Evolutionary conservation across 2,888 invertebrate genomes (phyloP), one percentile per base, ranked within the genome.

Genomic region (Plebejus anna): DNA sequence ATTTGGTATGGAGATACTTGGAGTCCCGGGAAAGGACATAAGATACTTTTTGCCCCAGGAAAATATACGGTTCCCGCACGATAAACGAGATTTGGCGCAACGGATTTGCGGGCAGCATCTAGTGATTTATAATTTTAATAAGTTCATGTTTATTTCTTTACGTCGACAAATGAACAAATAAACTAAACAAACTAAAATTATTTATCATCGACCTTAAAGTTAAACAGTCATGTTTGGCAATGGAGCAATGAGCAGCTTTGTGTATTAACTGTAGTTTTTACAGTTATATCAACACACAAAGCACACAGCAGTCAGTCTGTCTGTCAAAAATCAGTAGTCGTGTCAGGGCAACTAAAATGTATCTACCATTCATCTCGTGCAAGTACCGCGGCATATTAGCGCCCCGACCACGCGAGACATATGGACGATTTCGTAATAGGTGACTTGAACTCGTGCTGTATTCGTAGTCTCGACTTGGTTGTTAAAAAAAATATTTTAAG

Each of bases 401-500:
- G 47, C 55, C 55, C 51, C 57, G 76, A 11, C 22, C 55, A 51
- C 81, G 51, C 80, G 85, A 84, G 85, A 86, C 85, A 83, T 87
- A 86, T 86, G 87, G 82, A 84, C 84, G 86, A 88, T 91, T 90
- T 91, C 91, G 91, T 91, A 91, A 92, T 88, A 88, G 83, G 81
- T 82, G 84, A 85, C 85, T 87, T 86, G 86, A 79, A 81, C 80
- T 84, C 82, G 79, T 75, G 79, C 78, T 80, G 61, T 85, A 90
- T 90, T 85, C 81, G 89, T 89, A 90, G 90, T 85, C 77, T 59
- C 75, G 81, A 38, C 77, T 7, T 75, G 55, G 16, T 55, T 55
- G 16, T 55, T 16, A 51, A 42, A 42, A 5, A 13, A 28, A 4
- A 28, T 9, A 9, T 61, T 28, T 59, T 6, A 59, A 7, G 6